Percentiles rank a stretch among this genome's conserved stretches.
These are phyloP conservation scores for Alouatta palliata DNA, from an alignment of 2,113 vertebrate species.

Conservation along the genomic window DNA sequence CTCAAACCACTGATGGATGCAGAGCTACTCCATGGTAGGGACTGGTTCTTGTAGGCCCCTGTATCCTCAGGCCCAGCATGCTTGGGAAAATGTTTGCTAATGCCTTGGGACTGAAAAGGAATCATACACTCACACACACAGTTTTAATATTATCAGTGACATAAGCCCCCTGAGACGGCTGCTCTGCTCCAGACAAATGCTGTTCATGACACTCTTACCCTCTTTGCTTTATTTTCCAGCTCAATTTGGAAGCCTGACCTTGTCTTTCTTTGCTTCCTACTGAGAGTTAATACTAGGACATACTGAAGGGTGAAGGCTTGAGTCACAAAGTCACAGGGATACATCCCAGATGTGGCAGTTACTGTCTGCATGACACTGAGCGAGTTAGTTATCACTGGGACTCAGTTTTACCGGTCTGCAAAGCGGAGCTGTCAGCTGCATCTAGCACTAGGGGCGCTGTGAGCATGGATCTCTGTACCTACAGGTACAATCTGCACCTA, in stretches of 20 bases:
- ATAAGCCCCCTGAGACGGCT: background rate
- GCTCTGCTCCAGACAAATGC: background rate
- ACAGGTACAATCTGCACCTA: accelerated
- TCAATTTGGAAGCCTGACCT: background rate
- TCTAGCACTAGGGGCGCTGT: accelerated
- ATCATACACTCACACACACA: background rate
- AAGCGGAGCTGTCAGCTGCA: accelerated
- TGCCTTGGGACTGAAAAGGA: background rate
- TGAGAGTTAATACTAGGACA: background rate
- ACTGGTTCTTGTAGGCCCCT: background rate
- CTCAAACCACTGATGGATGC: background rate
- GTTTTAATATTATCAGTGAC: background rate
- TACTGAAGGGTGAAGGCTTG: background rate
- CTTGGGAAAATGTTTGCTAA: background rate
- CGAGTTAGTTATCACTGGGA: background rate
- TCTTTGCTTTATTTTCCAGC: background rate
- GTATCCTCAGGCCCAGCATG: background rate
- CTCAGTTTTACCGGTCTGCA: background rate
- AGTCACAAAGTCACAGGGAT: background rate
- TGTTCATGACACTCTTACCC: no score
- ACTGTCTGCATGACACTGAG: background rate
- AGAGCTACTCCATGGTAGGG: background rate
- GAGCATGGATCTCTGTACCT: background rate
- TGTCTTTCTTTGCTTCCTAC: background rate
- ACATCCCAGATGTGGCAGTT: background rate